Conservation (phyloP, 2,113 vertebrate species). For the Salvator merianae region DNA sequence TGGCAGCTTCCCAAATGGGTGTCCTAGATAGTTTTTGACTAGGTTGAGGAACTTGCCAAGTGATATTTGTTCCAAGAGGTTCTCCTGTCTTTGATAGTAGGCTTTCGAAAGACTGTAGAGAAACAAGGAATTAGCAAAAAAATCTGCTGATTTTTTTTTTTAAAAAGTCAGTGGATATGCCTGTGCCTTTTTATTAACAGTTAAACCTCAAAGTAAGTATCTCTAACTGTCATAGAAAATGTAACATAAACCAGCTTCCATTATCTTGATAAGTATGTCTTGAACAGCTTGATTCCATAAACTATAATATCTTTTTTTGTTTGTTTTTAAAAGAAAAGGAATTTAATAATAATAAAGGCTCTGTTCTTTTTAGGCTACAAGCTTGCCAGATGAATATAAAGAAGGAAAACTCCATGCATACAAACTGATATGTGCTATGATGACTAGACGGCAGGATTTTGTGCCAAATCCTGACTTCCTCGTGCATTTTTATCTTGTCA, state of each 20-base stretch:
- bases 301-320: no score
- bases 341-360: constrained; percentile 5
- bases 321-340: neutral
- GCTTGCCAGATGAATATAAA: constrained; percentile 89
- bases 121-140: neutral
- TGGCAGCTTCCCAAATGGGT: no score
- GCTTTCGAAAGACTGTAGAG: no score
- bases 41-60: no score
- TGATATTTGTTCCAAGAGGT: no score
- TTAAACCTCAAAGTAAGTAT: no score
- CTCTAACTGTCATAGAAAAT: neutral
- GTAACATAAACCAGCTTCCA: neutral
- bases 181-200: neutral
- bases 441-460: constrained; percentile 95
- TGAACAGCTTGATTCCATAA: no score
- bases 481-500: constrained; percentile 93
- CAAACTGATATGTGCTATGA: constrained; percentile 95
- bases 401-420: constrained; percentile 94
- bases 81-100: no score
- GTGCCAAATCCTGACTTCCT: constrained; percentile 94
- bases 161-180: no score
- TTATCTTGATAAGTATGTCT: no score
- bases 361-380: constrained; percentile 82
- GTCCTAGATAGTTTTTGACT: no score
- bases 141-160: no score